Base-by-base conservation (phyloP, 2,797 vertebrate genomes). In the Anableps anableps region DNA sequence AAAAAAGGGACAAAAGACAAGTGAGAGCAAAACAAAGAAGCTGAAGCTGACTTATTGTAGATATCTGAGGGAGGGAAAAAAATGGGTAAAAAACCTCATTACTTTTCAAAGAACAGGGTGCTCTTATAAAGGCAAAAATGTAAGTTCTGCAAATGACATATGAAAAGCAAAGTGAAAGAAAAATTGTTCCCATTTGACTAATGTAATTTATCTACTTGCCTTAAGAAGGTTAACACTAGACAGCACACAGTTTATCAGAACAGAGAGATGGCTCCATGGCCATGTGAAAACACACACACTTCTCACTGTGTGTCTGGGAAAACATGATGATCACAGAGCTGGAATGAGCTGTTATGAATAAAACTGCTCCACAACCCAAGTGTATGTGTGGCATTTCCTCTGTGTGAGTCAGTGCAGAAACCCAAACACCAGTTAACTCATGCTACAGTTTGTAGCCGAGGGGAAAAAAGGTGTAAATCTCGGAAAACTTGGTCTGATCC, bases 271-370 rank as follows among this genome's bases (percentile, higher is more conserved):
- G n/a, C n/a, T n/a, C n/a, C n/a, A n/a, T n/a, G n/a, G 4, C 29
- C 60, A 58, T 43, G 10, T 43, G 76, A 38, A 72, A 66, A 66
- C 29, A 75, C 29, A 73, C 70, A 23, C 68, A 36, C 43, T 66
- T 48, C 6, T 29, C 53, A 60, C 48, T 77, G 72, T 90, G 84
- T 82, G 86, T 85, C 74, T 78, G 72, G 71, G 72, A 38, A 74
- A 60, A 81, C 72, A 71, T 72, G 76, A 86, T n/a, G 76, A 82
- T 88, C 72, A 68, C 55, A 77, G 55, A 80, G 55, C 68, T 51
- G 74, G 58, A 85, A 71, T 60, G 64, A 86, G 81, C 75, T 80
- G 74, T 75, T 80, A 74, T 79, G 36, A 58, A 68, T 38, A 84
- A 88, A 83, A 77, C 66, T 84, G 79, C 68, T 83, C 51, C 53